phyloP scores from a whole-genome alignment of 2,797 vertebrate genomes.

The Champsocephalus esox region DNA sequence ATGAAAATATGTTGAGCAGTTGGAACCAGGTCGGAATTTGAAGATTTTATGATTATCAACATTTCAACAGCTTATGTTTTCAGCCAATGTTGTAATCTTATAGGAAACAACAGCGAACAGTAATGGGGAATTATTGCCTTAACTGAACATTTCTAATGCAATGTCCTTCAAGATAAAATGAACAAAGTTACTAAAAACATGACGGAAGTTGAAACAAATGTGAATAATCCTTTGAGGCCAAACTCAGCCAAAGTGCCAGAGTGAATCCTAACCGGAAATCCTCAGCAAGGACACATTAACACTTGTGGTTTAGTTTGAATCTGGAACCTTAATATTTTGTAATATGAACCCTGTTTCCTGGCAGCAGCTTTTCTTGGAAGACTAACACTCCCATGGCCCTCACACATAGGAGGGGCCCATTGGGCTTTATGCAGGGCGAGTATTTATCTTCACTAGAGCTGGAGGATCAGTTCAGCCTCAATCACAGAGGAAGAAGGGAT shows the following conservation, averaged over 20 bases:
- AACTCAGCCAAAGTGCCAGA: neutral
- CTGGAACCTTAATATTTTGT: neutral
- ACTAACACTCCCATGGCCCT: neutral
- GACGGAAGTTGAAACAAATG: neutral
- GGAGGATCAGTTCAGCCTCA: slow-evolving; percentile 6
- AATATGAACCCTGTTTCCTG: neutral
- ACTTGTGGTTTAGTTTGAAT: neutral
- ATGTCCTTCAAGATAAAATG: neutral
- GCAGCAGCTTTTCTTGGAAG: neutral
- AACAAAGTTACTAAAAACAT: neutral
- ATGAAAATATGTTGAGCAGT: no score
- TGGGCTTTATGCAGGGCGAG: slow-evolving; percentile 1
- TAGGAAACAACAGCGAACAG: neutral
- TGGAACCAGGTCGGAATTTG: neutral
- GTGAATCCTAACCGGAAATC: neutral
- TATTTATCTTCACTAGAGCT: neutral
- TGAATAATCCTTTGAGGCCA: neutral
- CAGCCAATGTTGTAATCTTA: neutral
- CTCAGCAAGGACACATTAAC: neutral
- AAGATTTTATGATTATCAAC: neutral
- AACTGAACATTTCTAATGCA: neutral
- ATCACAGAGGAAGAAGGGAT: neutral
- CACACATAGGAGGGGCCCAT: neutral
- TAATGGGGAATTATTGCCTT: neutral
- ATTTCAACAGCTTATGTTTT: neutral